phyloP scores from a whole-genome alignment of 2,888 invertebrate species.

The Yponomeuta plumbellus region DNA sequence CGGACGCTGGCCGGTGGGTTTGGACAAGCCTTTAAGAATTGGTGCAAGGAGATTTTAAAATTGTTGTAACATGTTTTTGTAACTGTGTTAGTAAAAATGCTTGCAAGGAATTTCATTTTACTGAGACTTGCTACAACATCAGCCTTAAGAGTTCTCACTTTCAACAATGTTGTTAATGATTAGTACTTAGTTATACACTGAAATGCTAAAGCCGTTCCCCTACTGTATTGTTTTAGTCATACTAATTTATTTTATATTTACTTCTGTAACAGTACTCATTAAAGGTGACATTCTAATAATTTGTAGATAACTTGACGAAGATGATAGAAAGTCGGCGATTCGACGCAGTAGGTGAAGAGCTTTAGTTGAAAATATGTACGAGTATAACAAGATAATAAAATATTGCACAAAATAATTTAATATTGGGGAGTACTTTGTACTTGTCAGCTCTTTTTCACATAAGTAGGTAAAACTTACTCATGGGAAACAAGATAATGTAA shows the following conservation, averaged over 20 bases:
- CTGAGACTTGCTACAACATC: neutral
- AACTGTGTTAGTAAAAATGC: neutral
- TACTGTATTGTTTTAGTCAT: too few relatives aligned
- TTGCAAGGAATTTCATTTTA: neutral
- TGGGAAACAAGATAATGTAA: too few relatives aligned
- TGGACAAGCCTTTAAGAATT: too few relatives aligned
- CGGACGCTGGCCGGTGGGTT: too few relatives aligned
- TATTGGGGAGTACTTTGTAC: neutral
- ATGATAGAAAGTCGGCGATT: too few relatives aligned
- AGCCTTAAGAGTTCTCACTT: constrained; percentile 3
- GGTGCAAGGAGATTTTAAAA: too few relatives aligned
- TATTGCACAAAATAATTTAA: neutral
- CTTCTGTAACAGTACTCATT: too few relatives aligned
- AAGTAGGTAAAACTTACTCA: too few relatives aligned
- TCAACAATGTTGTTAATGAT: neutral
- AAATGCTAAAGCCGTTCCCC: neutral
- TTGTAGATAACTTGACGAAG: too few relatives aligned
- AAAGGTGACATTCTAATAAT: too few relatives aligned
- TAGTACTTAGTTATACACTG: neutral
- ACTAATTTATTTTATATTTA: too few relatives aligned
- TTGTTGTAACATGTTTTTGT: neutral
- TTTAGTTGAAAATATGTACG: neutral
- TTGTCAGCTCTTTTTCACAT: neutral
- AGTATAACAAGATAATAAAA: neutral
- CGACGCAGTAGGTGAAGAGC: too few relatives aligned